phyloP scores from a whole-genome alignment of 2,797 vertebrate genomes.

The Hypotaenidia philippensis region DNA sequence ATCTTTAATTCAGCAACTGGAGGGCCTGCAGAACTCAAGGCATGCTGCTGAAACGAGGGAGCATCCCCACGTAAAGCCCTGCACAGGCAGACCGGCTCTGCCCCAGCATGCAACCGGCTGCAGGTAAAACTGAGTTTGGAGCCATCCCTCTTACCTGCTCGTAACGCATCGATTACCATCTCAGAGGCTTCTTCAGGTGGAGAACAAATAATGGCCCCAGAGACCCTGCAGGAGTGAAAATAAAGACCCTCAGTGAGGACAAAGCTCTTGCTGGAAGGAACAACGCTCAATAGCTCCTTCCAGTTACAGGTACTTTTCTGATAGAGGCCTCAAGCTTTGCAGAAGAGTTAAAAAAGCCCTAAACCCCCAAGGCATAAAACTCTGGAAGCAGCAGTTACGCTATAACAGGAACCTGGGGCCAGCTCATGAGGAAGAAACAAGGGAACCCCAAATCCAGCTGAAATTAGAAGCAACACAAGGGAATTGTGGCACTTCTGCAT shows the following conservation, averaged over 20 bases:
- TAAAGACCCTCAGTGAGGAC: not conserved
- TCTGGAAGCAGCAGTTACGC: not conserved
- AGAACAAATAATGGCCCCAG: constrained; percentile 65
- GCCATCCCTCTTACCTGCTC: constrained; percentile 43
- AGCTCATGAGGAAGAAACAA: not conserved
- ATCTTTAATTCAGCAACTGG: not conserved
- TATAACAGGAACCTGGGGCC: rapidly evolving
- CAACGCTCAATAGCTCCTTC: not conserved
- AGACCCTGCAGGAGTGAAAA: constrained; percentile 54
- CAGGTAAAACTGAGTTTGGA: not conserved
- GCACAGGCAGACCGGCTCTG: not conserved
- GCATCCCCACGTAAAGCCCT: rapidly evolving
- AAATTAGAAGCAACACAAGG: not conserved
- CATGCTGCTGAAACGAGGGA: not conserved
- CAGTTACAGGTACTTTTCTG: not conserved
- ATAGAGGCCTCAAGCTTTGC: not conserved
- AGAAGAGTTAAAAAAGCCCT: not conserved
- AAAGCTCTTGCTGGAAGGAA: not conserved
- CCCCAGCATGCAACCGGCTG: rapidly evolving
- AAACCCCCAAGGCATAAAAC: not conserved
- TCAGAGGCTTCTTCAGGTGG: constrained; percentile 40
- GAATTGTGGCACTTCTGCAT: not conserved
- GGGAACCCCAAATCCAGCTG: rapidly evolving
- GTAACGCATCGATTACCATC: constrained; percentile 42
- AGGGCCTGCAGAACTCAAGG: not conserved